Evolutionary conservation across 2,888 invertebrate species (phyloP).

Genomic region (Notocelia uddmanniana): DNA sequence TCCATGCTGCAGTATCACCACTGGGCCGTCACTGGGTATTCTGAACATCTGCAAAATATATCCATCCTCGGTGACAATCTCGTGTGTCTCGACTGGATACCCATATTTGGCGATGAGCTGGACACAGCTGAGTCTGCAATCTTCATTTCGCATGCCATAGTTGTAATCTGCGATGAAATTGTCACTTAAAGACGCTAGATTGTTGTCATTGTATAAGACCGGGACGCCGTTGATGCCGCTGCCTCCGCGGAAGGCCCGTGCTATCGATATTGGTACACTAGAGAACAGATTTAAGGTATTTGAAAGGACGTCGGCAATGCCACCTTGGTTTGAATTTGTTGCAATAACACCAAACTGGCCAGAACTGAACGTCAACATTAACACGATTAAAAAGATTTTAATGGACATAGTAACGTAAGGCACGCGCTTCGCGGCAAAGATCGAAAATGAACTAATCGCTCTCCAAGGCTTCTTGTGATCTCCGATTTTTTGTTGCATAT

Average conservation of each 20-base stretch:
- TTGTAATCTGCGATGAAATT: slow-evolving; percentile 55
- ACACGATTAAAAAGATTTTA: slow-evolving; percentile 12
- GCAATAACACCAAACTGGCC: slow-evolving; percentile 46
- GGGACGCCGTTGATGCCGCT: slow-evolving; percentile 52
- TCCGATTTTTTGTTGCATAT: slow-evolving; percentile 18
- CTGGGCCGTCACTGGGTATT: slow-evolving; percentile 64
- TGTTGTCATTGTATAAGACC: slow-evolving; percentile 51
- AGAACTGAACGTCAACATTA: slow-evolving; percentile 18
- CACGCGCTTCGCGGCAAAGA: slow-evolving; percentile 30
- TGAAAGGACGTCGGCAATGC: slow-evolving; percentile 48
- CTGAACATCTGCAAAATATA: slow-evolving; percentile 65
- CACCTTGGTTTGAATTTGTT: slow-evolving; percentile 47
- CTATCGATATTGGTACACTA: slow-evolving; percentile 52
- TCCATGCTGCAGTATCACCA: slow-evolving; percentile 73
- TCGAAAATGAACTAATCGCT: slow-evolving; percentile 53
- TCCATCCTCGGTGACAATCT: slow-evolving; percentile 66
- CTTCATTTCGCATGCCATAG: slow-evolving; percentile 60
- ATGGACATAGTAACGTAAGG: slow-evolving; percentile 10
- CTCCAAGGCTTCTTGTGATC: slow-evolving; percentile 50
- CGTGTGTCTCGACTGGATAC: slow-evolving; percentile 60
- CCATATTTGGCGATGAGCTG: slow-evolving; percentile 65
- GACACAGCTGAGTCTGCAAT: slow-evolving; percentile 58
- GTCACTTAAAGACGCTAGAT: slow-evolving; percentile 54
- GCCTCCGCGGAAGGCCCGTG: slow-evolving; percentile 49
- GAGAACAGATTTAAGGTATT: slow-evolving; percentile 50